Conservation (phyloP, 2,888 invertebrate genomes). For the Eilema depressum region DNA sequence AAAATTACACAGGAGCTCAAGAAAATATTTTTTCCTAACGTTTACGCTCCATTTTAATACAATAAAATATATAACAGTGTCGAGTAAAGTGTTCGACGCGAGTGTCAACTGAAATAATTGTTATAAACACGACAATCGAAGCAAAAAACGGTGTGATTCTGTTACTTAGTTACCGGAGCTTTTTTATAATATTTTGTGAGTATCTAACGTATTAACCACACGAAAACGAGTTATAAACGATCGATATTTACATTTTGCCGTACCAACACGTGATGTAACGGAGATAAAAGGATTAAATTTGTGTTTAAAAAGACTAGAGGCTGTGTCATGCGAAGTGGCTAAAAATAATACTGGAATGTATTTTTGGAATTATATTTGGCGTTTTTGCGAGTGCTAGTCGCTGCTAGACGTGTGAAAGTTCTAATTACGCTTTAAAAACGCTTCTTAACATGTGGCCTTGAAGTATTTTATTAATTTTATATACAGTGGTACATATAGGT, state of each 20-base stretch:
- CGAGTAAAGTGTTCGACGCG: conserved; percentile 69
- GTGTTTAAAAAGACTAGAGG: conserved; percentile 59
- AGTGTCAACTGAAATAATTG: conserved; percentile 60
- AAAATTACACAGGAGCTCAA: conserved; percentile 82
- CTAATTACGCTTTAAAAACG: conserved; percentile 63
- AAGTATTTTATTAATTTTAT: conserved; percentile 47
- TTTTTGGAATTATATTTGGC: conserved; percentile 81
- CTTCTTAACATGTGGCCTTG: conserved; percentile 66
- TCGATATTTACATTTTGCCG: conserved; percentile 67
- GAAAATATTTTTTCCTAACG: conserved; percentile 73
- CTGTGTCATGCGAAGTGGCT: conserved; percentile 76
- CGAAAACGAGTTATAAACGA: conserved; percentile 63
- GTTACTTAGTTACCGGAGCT: conserved; percentile 73
- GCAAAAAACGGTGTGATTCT: conserved; percentile 56
- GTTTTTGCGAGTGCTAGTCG: conserved; percentile 75
- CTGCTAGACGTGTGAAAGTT: conserved; percentile 80
- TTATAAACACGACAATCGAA: conserved; percentile 47
- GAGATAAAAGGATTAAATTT: conserved; percentile 61
- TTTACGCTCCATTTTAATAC: conserved; percentile 69
- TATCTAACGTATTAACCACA: conserved; percentile 67
- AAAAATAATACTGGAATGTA: conserved; percentile 80
- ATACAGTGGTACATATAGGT: conserved; percentile 29
- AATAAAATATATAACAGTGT: conserved; percentile 68
- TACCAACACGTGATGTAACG: conserved; percentile 65
- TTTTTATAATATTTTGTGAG: conserved; percentile 76